Conservation (phyloP, 2,797 vertebrate species). For the Calcarius lapponicus region DNA sequence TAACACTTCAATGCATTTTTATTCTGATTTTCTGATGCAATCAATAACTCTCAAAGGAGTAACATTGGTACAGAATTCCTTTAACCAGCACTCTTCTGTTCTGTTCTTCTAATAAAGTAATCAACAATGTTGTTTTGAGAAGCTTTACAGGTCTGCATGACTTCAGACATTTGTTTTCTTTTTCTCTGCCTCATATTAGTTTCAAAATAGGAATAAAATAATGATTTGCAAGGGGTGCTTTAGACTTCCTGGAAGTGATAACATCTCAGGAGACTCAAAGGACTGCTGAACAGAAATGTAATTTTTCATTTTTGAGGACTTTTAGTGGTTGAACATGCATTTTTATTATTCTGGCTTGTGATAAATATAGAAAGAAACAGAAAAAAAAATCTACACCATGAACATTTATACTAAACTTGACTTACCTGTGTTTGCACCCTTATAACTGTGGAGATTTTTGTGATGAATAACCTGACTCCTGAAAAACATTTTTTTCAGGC, state of each 20-base stretch:
- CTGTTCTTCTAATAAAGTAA: background rate
- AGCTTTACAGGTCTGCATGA: background rate
- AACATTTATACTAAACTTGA: background rate
- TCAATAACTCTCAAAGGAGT: background rate
- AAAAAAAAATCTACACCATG: background rate
- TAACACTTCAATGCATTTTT: background rate
- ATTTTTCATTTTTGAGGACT: background rate
- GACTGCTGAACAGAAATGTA: background rate
- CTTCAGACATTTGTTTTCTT: background rate
- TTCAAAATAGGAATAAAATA: slow-evolving; percentile 35
- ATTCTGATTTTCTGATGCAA: background rate
- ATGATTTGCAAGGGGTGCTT: background rate
- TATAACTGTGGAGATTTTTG: background rate
- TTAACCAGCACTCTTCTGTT: background rate
- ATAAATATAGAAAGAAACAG: background rate
- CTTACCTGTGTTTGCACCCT: background rate
- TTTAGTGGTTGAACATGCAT: background rate
- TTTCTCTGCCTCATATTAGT: background rate
- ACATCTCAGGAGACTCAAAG: background rate
- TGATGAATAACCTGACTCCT: background rate
- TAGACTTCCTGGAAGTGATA: background rate
- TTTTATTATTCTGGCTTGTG: background rate
- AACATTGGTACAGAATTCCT: background rate
- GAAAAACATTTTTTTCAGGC: background rate
- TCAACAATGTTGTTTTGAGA: background rate